These are phyloP conservation scores for Leptinotarsa texana DNA, from an alignment of 1,140 invertebrate species.

Conservation along the genomic window DNA sequence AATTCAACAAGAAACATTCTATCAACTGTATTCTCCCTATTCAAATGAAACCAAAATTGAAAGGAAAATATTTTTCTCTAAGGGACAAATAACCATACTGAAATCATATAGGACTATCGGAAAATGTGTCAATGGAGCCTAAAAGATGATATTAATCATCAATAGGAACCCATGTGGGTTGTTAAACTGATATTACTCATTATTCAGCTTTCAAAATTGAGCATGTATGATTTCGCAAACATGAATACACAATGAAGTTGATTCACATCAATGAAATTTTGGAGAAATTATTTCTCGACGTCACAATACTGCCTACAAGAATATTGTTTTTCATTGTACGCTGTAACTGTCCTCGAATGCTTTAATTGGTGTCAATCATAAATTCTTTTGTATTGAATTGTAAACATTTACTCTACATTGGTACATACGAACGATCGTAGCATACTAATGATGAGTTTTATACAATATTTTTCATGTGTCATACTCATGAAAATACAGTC, in stretches of 20 bases:
- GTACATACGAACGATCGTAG: not conserved
- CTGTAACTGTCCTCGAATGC: not conserved
- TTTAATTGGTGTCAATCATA: constrained; percentile 6
- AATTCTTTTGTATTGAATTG: constrained; percentile 1
- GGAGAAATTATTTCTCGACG: not conserved
- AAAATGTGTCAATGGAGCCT: too few relatives aligned
- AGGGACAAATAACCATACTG: too few relatives aligned
- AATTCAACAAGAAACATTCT: too few relatives aligned
- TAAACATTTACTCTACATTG: constrained; percentile 6
- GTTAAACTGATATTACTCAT: not conserved
- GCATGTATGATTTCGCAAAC: constrained; percentile 2
- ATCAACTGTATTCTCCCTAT: too few relatives aligned
- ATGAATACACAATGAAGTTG: constrained; percentile 8
- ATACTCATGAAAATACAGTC: too few relatives aligned
- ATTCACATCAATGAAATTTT: constrained; percentile 6
- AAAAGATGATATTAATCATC: not conserved
- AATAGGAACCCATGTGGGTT: not conserved
- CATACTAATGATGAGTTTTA: not conserved
- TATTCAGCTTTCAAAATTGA: not conserved
- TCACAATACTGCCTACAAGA: not conserved
- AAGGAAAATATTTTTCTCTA: too few relatives aligned
- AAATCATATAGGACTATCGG: too few relatives aligned
- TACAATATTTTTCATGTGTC: too few relatives aligned
- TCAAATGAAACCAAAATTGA: too few relatives aligned
- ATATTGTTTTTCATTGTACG: not conserved